Base-by-base conservation (phyloP, 1,140 invertebrate species). In the Drosophila bipectinata region DNA sequence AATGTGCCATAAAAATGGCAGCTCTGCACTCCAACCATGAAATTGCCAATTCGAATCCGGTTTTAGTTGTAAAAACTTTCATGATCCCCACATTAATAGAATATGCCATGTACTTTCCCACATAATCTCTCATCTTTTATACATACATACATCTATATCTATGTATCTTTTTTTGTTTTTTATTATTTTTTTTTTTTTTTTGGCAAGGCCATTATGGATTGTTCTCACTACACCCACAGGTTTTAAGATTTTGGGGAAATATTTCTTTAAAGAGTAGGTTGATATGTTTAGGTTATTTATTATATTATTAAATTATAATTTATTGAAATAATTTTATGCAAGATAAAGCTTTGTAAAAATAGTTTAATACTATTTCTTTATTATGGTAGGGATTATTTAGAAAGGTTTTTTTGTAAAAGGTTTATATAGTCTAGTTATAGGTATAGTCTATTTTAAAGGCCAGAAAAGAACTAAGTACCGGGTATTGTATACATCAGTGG, bases 1-100 rank as follows among this genome's bases (percentile, higher is more conserved):
- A 91, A 80, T 91, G 74, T 89, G 89, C 89, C 90, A 91, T 91
- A 91, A 91, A 91, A 90, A 88, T 56, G 41, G 47, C 56, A 77
- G 64, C 78, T 66, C 53, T 81, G 77, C 68, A 77, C 74, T 77
- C 82, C 68, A 85, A 78, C 60, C 81, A 85, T 87, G 81, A 85
- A 85, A 85, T 85, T 87, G 81, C 54, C 81, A 81, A 87, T 85
- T 85, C 68, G 77, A 77, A 87, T 80, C 68, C 72, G 72, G 82
- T 77, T 81, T 85, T 84, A 85, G 81, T 66, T 85, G 67, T 87
- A 73, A 83, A 84, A 64, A 73, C 72, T 76, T 85, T 72, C 68
- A 53, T 77, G 73, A 62, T 75, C 57, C 52, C 32, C 37, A 74
- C 71, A 64, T 69, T 69, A 69, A 69, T 69, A 69, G 66, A 69